A percentile compares a stretch with the other conserved stretches of the same genome.
phyloP scores from a whole-genome alignment of 2,797 vertebrate genomes.

The Uromys caudimaculatus region DNA sequence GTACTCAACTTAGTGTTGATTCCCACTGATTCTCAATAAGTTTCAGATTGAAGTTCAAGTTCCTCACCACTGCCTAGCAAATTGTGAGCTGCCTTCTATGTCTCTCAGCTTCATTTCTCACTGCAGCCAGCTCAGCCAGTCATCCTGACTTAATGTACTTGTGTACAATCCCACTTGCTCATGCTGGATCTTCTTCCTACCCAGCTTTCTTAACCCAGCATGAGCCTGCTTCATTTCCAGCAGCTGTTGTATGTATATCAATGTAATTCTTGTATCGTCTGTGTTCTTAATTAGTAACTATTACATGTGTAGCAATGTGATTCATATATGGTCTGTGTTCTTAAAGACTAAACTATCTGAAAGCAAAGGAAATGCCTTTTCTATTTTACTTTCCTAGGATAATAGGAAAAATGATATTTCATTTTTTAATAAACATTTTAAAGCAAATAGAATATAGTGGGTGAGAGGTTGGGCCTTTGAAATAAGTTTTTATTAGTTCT shows the following conservation, averaged over 20 bases:
- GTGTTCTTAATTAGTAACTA: not conserved
- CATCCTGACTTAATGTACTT: not conserved
- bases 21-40: not conserved
- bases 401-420: not conserved
- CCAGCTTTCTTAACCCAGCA: not conserved
- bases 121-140: not conserved
- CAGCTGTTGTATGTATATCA: not conserved
- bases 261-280: not conserved
- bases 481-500: slow-evolving; percentile 7
- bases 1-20: not conserved
- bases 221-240: not conserved
- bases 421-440: not conserved
- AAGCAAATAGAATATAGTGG: not conserved
- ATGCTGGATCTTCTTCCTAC: not conserved
- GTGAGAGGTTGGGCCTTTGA: not conserved
- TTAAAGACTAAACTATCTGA: not conserved
- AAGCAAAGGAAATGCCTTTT: not conserved
- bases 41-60: not conserved
- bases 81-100: not conserved
- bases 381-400: not conserved
- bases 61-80: not conserved
- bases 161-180: not conserved
- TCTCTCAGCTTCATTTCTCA: not conserved
- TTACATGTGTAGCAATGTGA: not conserved
- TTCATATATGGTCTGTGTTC: not conserved